phyloP scores from a whole-genome alignment of 2,888 invertebrate species.

The Brassicogethes aeneus region DNA sequence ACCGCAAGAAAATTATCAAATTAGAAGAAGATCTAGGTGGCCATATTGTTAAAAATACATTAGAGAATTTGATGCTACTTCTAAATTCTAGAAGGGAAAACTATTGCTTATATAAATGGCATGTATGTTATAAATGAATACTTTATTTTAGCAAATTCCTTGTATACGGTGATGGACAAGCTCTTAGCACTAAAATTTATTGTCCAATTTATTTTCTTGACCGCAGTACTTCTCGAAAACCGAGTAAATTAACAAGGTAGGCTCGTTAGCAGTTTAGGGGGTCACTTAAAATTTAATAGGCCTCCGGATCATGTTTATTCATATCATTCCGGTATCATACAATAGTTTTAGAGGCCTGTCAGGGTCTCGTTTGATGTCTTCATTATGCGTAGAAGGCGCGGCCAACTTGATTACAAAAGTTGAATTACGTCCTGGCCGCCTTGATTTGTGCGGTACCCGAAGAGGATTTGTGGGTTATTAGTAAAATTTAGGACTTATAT shows the following conservation, averaged over 20 bases:
- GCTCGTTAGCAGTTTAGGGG: neutral
- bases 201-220: too few species aligned
- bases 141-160: too few species aligned
- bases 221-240: neutral
- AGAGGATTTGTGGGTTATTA: conserved; percentile 11
- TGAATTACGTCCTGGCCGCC: conserved; percentile 9
- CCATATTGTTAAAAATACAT: too few species aligned
- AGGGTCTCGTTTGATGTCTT: conserved; percentile 24
- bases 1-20: too few species aligned
- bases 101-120: too few species aligned
- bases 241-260: conserved; percentile 12
- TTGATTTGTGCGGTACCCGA: conserved; percentile 9
- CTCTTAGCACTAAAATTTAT: too few species aligned
- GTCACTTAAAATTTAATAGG: conserved; percentile 4
- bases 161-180: too few species aligned
- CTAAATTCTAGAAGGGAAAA: too few species aligned
- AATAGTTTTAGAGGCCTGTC: conserved; percentile 22
- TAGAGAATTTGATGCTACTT: too few species aligned
- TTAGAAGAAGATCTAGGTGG: too few species aligned
- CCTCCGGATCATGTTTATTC: conserved; percentile 22
- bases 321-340: conserved; percentile 22
- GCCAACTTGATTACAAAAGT: conserved; percentile 22
- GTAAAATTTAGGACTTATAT: conserved; percentile 10
- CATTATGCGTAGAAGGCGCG: conserved; percentile 25
- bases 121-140: too few species aligned